These are phyloP conservation scores for Oreochromis tanganicae DNA, from an alignment of 2,113 vertebrate species.

Conservation along the genomic window DNA sequence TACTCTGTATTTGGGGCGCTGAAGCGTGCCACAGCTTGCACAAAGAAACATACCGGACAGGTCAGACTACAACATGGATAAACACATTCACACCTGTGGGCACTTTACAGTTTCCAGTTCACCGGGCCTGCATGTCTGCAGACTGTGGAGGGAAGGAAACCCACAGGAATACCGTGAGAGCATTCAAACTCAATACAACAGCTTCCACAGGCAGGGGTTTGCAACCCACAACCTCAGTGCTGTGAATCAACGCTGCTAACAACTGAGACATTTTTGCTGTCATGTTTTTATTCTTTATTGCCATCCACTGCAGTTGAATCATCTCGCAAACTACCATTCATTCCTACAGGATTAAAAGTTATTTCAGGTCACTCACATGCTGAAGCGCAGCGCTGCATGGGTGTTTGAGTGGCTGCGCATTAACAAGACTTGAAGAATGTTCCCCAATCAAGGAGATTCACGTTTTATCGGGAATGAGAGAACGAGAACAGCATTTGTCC, in stretches of 20 bases:
- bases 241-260: not conserved
- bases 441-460: not conserved
- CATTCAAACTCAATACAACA: not conserved
- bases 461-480: not conserved
- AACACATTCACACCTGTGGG: constrained; percentile 30
- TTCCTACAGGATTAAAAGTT: not conserved
- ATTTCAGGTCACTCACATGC: not conserved
- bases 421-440: not conserved
- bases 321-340: not conserved
- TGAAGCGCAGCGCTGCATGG: not conserved
- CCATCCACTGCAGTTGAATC: not conserved
- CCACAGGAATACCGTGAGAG: not conserved
- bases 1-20: not conserved
- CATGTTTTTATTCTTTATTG: not conserved
- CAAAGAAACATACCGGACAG: not conserved
- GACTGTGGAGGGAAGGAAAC: not conserved
- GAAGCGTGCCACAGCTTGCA: not conserved
- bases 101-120: constrained; percentile 30
- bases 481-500: not conserved
- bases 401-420: not conserved
- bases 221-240: not conserved
- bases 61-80: constrained; percentile 6
- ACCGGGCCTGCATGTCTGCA: not conserved
- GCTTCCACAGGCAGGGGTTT: not conserved
- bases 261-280: not conserved